Evolutionary conservation across 2,797 vertebrate species (phyloP), one percentile per base, ranked within the genome.

Genomic region (Phrynocephalus guinanensis): DNA sequence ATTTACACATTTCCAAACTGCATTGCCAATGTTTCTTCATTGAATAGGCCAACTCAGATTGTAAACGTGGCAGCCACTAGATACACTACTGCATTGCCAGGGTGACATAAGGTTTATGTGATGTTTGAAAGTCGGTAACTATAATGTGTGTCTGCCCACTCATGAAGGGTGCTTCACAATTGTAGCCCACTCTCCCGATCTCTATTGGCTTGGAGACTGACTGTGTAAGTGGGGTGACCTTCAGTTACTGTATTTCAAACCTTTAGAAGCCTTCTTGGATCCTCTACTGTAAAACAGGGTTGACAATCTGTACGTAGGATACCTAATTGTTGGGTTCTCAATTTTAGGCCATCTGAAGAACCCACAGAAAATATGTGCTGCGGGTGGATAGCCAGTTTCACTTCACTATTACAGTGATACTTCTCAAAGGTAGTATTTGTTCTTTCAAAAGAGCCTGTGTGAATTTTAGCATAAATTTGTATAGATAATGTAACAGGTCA

Each of bases 391-490:
- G 11, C 8, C 5, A 52, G 28, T 79, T 79, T 50, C 15, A 38
- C 4, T 5, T 66, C 30, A n/a, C 75, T 24, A 26, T n/a, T 75
- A 66, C 0, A 80, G 22, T 9, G 30, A 60, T 71, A 9, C 60
- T 86, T 48, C 50, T n/a, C 22, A 73, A 81, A n/a, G 20, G 60
- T 63, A 13, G 5, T 38, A 9, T 50, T 73, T n/a, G 5, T 38
- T 26, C 50, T 50, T 38, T 72, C 7, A 28, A 20, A 79, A 82
- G 11, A 82, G 77, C 24, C 11, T 87, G 63, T 33, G 70, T 44
- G 26, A 16, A n/a, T 63, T 72, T 79, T 80, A 44, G 66, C 72
- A 84, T 26, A 72, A 38, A 50, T 70, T 72, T 84, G n/a, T 72
- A 82, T 70, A 50, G 38, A 79, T 66, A 72, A 2, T 24, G 56